Percentiles rank a stretch among this genome's conserved stretches.
Conservation (phyloP, 2,888 invertebrate species). For the Heliothis peltigera region DNA sequence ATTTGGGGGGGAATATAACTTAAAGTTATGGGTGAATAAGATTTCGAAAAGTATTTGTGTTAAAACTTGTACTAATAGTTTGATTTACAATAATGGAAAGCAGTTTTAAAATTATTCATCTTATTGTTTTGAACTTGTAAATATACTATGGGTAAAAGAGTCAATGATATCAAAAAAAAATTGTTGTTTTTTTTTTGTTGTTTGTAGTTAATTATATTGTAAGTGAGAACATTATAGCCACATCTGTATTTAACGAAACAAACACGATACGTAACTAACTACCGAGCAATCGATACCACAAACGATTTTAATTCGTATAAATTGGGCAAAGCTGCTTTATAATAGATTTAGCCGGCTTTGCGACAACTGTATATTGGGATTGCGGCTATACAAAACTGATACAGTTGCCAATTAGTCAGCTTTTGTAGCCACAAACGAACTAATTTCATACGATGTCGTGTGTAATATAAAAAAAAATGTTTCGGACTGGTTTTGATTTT, state of each 20-base stretch:
- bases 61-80: background rate
- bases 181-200: no score
- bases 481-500: slow-evolving; percentile 8
- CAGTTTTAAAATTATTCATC: no score
- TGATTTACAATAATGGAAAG: no score
- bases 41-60: background rate
- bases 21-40: background rate
- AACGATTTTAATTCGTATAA: slow-evolving; percentile 72
- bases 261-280: slow-evolving; percentile 47
- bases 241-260: slow-evolving; percentile 38
- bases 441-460: slow-evolving; percentile 42
- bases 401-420: slow-evolving; percentile 71
- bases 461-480: slow-evolving; percentile 34
- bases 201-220: background rate
- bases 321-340: slow-evolving; percentile 73
- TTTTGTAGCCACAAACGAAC: slow-evolving; percentile 61
- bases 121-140: no score
- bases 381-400: slow-evolving; percentile 68
- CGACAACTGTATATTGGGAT: slow-evolving; percentile 67
- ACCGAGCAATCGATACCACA: slow-evolving; percentile 59
- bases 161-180: no score
- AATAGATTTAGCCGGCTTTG: slow-evolving; percentile 72
- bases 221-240: background rate
- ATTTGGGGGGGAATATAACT: slow-evolving; percentile 1
- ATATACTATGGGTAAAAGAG: no score